Percentiles rank a stretch among this genome's conserved stretches.
These are phyloP conservation scores for Spodoptera frugiperda DNA, from an alignment of 1,140 invertebrate species.

Conservation along the genomic window DNA sequence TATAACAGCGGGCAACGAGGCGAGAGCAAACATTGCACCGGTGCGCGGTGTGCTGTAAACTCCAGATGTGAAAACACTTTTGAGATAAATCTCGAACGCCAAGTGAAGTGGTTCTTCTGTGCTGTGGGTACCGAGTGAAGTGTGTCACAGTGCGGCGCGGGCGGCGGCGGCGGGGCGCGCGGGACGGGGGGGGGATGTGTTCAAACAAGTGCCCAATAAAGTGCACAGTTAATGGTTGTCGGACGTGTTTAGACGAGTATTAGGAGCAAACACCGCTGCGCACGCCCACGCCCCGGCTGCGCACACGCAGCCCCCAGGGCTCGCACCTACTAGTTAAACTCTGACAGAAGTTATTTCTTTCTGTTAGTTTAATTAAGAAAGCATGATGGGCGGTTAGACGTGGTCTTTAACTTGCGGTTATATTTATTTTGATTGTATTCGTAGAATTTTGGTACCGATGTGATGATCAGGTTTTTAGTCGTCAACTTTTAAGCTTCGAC, in stretches of 20 bases:
- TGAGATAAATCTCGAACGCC: too few relatives aligned
- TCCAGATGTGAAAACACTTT: too few relatives aligned
- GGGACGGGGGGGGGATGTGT: not conserved
- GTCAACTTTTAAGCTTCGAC: too few relatives aligned
- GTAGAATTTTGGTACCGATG: too few relatives aligned
- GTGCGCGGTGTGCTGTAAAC: too few relatives aligned
- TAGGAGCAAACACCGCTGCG: constrained; percentile 38
- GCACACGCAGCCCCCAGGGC: constrained; percentile 12
- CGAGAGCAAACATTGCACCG: too few relatives aligned
- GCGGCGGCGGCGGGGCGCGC: not conserved
- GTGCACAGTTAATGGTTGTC: constrained; percentile 43
- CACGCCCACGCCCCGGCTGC: constrained; percentile 18
- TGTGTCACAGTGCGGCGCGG: not conserved
- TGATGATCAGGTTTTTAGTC: too few relatives aligned
- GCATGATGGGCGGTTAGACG: too few relatives aligned
- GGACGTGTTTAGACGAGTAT: constrained; percentile 38
- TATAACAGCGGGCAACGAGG: too few relatives aligned
- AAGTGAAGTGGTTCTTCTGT: not conserved
- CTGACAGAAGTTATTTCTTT: not conserved
- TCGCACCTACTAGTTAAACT: not conserved
- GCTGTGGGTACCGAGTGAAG: not conserved
- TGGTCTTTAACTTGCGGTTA: too few relatives aligned
- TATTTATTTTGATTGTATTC: too few relatives aligned
- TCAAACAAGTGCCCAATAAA: constrained; percentile 41
- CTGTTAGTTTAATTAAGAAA: not conserved